Base-by-base conservation (phyloP, 2,797 vertebrate species). In the Momotus momota region DNA sequence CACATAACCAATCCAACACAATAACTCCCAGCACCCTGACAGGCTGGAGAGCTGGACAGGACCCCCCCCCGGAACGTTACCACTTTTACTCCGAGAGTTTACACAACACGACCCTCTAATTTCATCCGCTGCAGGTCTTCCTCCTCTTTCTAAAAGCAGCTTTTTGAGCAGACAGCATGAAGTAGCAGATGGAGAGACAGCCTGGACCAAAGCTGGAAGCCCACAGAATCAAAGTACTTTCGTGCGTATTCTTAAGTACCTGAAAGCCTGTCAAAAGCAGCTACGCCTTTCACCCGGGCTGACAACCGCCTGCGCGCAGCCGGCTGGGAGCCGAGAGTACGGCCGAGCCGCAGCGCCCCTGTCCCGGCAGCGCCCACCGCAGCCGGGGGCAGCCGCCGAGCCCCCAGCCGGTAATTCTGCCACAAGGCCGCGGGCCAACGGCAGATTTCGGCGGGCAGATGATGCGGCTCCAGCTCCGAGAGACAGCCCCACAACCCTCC, bases 41-140 rank as follows among this genome's bases (percentile, higher is more conserved):
- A 5, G 48, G 48, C 57, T 4, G 1, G 15, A 6, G 41, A 6
- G 64, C 26, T 2, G 57, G 43, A 2, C 43, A 5, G 45, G 43
- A 10, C 29, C 26, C 7, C 25, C 25, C 4, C 1, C 14, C 35
- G 25, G 31, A 7, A 51, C 2, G 3, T 19, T 2, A 1, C 20
- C 40, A 0, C 26, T 3, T 16, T 4, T 54, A 60, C 18, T 65
- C 0, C 40, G 26, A 35, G 62, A 21, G 1, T 12, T 14, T 4
- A 1, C 20, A 10, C 18, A 11, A 10, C 38, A 0, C 9, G 2
- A 16, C 46, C 4, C 0, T 0, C 3, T 38, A 9, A 1, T 38
- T 35, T 3, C 10, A 7, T 55, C 2, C 9, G 4, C 69, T 7
- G 51, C 12, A 1, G 38, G 14, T 19, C 49, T 4, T 38, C 12